These are phyloP conservation scores for Gisinianus flammeolus DNA, from an alignment of 2,888 invertebrate species.

Conservation along the genomic window DNA sequence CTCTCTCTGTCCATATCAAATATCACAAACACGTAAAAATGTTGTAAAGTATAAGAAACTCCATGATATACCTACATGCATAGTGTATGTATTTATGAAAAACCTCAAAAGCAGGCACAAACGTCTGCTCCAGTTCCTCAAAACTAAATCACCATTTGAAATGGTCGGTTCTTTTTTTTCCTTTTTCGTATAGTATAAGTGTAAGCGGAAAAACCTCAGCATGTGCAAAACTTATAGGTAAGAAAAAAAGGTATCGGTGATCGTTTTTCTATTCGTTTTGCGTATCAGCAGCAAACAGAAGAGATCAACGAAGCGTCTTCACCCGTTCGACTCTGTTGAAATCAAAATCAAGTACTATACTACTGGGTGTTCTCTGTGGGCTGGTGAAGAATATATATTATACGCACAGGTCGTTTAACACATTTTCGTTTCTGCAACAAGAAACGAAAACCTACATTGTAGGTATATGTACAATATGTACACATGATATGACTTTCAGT, in stretches of 20 bases:
- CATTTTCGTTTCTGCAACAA: not conserved
- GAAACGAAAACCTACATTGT: not conserved
- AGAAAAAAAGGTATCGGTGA: not conserved
- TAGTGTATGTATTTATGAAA: too few species aligned
- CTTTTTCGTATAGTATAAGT: not conserved
- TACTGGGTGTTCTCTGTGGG: not conserved
- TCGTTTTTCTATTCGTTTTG: not conserved
- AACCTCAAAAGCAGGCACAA: not conserved
- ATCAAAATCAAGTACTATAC: not conserved
- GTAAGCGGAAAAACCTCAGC: not conserved
- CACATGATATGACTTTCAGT: not conserved
- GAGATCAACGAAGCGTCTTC: constrained; percentile 6
- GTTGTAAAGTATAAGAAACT: too few species aligned
- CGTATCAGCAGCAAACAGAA: not conserved
- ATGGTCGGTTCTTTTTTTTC: not conserved
- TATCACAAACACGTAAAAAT: not conserved
- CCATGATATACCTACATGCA: too few species aligned
- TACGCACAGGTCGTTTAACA: not conserved
- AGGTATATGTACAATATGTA: not conserved
- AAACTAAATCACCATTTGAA: not conserved
- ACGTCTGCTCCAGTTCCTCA: not conserved
- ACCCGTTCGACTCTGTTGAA: not conserved
- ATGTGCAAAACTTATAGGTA: not conserved
- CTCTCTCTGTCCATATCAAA: not conserved
- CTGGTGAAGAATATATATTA: not conserved